Percentiles rank a stretch among this genome's conserved stretches.
Conservation (phyloP, 1,140 invertebrate genomes). For the Asbolus verrucosus region DNA sequence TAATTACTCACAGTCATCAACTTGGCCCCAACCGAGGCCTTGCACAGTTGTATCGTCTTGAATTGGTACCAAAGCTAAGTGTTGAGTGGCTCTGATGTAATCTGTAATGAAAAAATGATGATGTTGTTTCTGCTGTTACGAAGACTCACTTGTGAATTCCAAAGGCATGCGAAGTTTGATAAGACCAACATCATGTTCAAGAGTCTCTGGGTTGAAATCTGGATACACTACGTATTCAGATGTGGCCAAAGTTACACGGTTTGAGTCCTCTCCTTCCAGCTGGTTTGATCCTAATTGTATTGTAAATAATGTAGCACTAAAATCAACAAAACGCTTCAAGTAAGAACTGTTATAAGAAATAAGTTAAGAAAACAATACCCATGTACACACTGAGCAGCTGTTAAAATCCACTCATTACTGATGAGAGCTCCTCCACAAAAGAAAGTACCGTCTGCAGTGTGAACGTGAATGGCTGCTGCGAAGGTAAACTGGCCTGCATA, state of each 20-base stretch:
- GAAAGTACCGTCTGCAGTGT: neutral
- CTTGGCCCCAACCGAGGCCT: neutral
- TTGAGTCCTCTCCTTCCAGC: neutral
- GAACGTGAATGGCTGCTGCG: constrained; percentile 12
- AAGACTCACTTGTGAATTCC: neutral
- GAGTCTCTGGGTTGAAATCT: constrained; percentile 5
- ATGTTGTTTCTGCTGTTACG: too few species aligned
- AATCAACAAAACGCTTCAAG: too few species aligned
- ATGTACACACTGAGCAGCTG: constrained; percentile 7
- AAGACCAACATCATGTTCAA: constrained; percentile 13
- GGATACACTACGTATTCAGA: neutral
- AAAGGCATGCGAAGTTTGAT: constrained; percentile 16
- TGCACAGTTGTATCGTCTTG: neutral
- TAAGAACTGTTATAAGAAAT: too few species aligned
- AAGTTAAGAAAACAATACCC: too few species aligned
- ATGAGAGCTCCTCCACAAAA: constrained; percentile 10
- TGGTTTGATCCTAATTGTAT: neutral
- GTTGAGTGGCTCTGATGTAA: neutral
- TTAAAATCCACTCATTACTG: constrained; percentile 8
- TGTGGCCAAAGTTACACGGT: neutral
- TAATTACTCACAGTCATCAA: too few species aligned
- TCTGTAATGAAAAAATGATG: neutral
- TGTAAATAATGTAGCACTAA: neutral
- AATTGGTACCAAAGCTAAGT: neutral
- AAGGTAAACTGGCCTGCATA: neutral